phyloP scores from a whole-genome alignment of 2,797 vertebrate species.

The Vespertilio murinus region DNA sequence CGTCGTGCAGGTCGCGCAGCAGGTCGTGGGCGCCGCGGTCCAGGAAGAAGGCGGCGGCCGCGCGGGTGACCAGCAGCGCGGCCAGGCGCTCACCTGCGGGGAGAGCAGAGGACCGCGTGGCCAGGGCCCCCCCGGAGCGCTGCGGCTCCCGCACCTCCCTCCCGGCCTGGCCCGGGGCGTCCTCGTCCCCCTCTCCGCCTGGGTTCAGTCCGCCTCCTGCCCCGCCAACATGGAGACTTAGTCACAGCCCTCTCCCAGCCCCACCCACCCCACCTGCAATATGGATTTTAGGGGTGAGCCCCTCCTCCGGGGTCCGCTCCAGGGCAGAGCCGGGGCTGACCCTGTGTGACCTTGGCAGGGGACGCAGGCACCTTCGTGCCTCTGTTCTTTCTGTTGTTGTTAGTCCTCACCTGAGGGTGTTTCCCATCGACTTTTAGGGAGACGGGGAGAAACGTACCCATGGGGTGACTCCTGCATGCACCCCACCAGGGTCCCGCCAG shows the following conservation, averaged over 20 bases:
- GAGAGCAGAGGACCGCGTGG: not conserved
- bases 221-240: not conserved
- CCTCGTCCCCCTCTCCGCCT: too few species aligned
- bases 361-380: not conserved
- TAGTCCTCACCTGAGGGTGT: too few species aligned
- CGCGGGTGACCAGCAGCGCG: slow-evolving; percentile 87
- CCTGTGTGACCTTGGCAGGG: not conserved
- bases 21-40: slow-evolving; percentile 83
- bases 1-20: slow-evolving; percentile 88
- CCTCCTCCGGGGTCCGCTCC: not conserved
- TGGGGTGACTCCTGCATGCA: too few species aligned
- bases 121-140: too few species aligned
- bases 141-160: too few species aligned
- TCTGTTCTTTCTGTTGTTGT: too few species aligned
- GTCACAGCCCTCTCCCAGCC: not conserved
- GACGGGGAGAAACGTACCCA: too few species aligned
- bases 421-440: too few species aligned
- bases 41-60: slow-evolving; percentile 88
- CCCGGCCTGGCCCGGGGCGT: too few species aligned
- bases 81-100: slow-evolving; percentile 79
- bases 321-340: not conserved
- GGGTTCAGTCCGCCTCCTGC: rapidly evolving
- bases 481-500: too few species aligned
- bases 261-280: too few species aligned
- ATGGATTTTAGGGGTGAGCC: not conserved